These are phyloP conservation scores for Coecobrya sp. DNA, from an alignment of 2,888 invertebrate species.

Conservation along the genomic window DNA sequence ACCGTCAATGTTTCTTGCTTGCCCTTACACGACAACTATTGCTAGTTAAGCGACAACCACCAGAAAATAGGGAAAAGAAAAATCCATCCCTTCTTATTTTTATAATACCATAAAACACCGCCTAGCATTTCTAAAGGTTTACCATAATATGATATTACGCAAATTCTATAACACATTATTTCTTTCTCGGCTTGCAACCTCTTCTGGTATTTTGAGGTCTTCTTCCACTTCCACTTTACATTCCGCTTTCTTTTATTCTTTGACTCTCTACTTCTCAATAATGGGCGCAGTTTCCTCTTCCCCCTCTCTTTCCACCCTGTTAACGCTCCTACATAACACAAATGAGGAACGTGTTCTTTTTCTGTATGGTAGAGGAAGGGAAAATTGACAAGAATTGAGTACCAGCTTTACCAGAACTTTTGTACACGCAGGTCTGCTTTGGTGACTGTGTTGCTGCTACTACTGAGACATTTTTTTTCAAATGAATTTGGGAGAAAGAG, in stretches of 20 bases:
- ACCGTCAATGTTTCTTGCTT: background rate
- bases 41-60: slow-evolving; percentile 58
- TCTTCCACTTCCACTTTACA: slow-evolving; percentile 27
- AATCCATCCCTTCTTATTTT: slow-evolving; percentile 29
- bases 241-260: slow-evolving; percentile 39
- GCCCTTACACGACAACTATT: slow-evolving; percentile 68
- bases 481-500: slow-evolving; percentile 55
- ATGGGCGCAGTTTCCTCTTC: slow-evolving; percentile 46
- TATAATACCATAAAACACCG: slow-evolving; percentile 35
- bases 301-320: slow-evolving; percentile 27
- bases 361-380: slow-evolving; percentile 17
- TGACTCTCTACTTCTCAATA: slow-evolving; percentile 29
- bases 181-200: background rate
- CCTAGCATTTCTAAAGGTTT: slow-evolving; percentile 24
- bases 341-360: slow-evolving; percentile 29
- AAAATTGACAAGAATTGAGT: slow-evolving; percentile 71
- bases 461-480: slow-evolving; percentile 61
- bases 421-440: slow-evolving; percentile 22
- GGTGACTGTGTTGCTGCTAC: background rate
- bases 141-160: slow-evolving; percentile 56
- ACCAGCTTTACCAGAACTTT: background rate
- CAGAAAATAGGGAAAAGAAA: slow-evolving; percentile 28
- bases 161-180: slow-evolving; percentile 47
- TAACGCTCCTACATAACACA: slow-evolving; percentile 1
- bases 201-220: slow-evolving; percentile 22